Evolutionary conservation across 2,888 invertebrate species (phyloP).

Genomic region (Drosophila melanosoma): DNA sequence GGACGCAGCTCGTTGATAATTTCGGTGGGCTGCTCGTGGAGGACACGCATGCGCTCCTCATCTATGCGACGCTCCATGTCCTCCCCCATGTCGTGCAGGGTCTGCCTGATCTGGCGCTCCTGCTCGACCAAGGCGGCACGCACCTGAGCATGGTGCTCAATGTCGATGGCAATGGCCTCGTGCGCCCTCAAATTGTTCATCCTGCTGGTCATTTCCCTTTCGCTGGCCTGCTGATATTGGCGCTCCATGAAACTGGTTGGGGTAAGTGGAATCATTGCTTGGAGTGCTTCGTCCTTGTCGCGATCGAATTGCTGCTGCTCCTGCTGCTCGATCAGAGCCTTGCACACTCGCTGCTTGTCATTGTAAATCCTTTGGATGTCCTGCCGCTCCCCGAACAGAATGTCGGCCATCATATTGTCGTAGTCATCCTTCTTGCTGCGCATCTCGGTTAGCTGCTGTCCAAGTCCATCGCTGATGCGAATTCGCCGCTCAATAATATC

Average conservation of each 20-base stretch:
- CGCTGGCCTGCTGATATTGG: slow-evolving; percentile 38
- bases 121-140: slow-evolving; percentile 42
- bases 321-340: slow-evolving; percentile 52
- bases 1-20: slow-evolving; percentile 50
- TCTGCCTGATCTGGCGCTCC: slow-evolving; percentile 29
- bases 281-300: slow-evolving; percentile 23
- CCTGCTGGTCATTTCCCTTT: slow-evolving; percentile 2
- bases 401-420: slow-evolving; percentile 54
- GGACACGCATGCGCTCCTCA: slow-evolving; percentile 62
- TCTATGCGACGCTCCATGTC: slow-evolving; percentile 47
- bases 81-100: slow-evolving; percentile 42
- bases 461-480: slow-evolving; percentile 29
- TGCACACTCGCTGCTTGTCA: slow-evolving; percentile 46
- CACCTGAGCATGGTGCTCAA: slow-evolving; percentile 10
- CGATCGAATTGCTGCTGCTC: slow-evolving; percentile 48
- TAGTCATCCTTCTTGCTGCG: slow-evolving; percentile 45
- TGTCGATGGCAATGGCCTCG: slow-evolving; percentile 27
- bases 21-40: slow-evolving; percentile 36
- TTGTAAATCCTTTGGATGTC: slow-evolving; percentile 17
- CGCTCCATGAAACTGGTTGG: slow-evolving; percentile 64
- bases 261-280: slow-evolving; percentile 22
- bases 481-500: slow-evolving; percentile 41
- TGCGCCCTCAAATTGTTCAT: slow-evolving; percentile 15
- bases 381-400: slow-evolving; percentile 52
- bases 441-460: slow-evolving; percentile 42